A percentile compares a stretch with the other conserved stretches of the same genome.
phyloP scores from a whole-genome alignment of 2,797 vertebrate genomes.

The Epinephelus awoara region DNA sequence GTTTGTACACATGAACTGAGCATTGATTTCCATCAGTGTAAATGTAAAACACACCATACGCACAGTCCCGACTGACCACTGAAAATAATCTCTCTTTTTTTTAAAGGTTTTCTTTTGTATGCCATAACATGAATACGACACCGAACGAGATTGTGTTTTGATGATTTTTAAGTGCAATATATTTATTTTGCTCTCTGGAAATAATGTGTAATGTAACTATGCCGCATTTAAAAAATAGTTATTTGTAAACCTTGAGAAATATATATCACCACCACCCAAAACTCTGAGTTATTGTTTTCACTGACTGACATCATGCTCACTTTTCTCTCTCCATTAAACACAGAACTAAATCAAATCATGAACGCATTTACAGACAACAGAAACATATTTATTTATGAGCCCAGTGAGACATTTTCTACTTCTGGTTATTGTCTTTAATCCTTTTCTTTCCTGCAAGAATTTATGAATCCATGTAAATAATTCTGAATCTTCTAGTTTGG shows the following conservation, averaged over 20 bases:
- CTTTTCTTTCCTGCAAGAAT: not conserved
- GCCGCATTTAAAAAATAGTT: conserved; percentile 87
- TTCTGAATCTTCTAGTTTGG: not conserved
- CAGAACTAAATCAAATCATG: conserved; percentile 44
- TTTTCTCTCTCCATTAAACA: conserved; percentile 27
- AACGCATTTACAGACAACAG: conserved; percentile 6
- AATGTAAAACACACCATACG: conserved; percentile 62
- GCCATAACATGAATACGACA: conserved; percentile 81
- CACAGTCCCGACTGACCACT: conserved; percentile 77
- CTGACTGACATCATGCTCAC: conserved; percentile 26
- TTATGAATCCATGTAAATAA: not conserved
- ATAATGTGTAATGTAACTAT: conserved; percentile 93
- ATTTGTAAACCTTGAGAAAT: conserved; percentile 94
- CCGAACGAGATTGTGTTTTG: conserved; percentile 87
- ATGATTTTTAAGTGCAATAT: conserved; percentile 99
- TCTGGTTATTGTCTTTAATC: no score
- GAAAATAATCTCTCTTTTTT: conserved; percentile 70
- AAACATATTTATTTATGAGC: conserved; percentile 11
- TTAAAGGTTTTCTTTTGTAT: conserved; percentile 58
- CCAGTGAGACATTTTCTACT: not conserved
- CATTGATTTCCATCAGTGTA: conserved; percentile 26
- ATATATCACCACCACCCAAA: conserved; percentile 85
- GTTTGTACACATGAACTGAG: conserved; percentile 16
- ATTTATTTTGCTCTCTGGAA: conserved; percentile 99
- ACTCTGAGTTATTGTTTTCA: conserved; percentile 45